Evolutionary conservation across 2,888 invertebrate genomes (phyloP), one percentile per base, ranked within the genome.

Genomic region (Ichneumoninae sp.): DNA sequence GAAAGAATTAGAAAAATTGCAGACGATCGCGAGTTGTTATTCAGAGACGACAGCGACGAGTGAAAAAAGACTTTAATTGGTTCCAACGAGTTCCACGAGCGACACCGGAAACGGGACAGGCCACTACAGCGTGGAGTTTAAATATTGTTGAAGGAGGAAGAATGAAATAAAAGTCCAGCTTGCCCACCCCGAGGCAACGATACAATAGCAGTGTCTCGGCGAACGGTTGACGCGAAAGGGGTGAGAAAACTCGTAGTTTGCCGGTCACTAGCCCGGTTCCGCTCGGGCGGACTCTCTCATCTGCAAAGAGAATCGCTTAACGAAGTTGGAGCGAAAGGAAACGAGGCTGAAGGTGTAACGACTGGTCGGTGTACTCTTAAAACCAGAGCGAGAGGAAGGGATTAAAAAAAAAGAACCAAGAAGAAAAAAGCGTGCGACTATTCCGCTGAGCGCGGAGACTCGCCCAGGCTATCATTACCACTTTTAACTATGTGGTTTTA

Each of bases 201-300:
- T 66, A 66, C 66, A 66, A 75, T 75, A 22, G 65, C 65, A 52
- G 52, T 50, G 16, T 63, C 60, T 47, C 50, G 65, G 33, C 63
- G 52, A 52, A 36, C 75, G 75, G 52, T 36, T 60, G 36, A 57
- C 54, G 79, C 65, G 50, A 65, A 40, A 75, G 66, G 75, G 75
- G 52, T 75, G 75, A 75, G 75, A 75, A 75, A 66, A 75, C 75
- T 66, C n/a, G 13, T 44, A 33, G 75, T 63, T 52, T 52, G 52
- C 40, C 50, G 65, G 36, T 69, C 73, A 26, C 70, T 73, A 26
- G 66, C 66, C 71, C 75, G 71, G 85, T 82, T 85, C 75, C 82
- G 85, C 82, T 82, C 75, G 75, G 71, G 54, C 71, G 54, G 60
- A 73, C 19, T 82, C 71, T 83, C 80, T 85, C 85, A 82, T 79